Evolutionary conservation across 2,888 invertebrate genomes (phyloP), one percentile per base, ranked within the genome.

Genomic region (Apoda limacodes): DNA sequence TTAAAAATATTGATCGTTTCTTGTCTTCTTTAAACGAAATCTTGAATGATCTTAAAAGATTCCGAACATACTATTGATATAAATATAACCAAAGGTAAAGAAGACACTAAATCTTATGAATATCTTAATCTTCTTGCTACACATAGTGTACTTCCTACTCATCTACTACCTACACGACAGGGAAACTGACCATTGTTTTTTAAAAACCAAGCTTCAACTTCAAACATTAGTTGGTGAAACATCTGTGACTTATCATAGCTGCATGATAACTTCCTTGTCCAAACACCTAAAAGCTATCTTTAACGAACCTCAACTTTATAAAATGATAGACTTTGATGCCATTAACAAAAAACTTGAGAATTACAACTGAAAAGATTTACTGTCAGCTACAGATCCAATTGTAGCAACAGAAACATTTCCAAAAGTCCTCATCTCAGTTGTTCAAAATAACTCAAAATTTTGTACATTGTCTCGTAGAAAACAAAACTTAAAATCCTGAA

Each of bases 401-500:
- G n/a, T n/a, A n/a, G n/a, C n/a, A n/a, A n/a, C n/a, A n/a, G n/a
- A n/a, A n/a, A n/a, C n/a, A n/a, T n/a, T n/a, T n/a, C n/a, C n/a
- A n/a, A n/a, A n/a, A n/a, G n/a, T n/a, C n/a, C n/a, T n/a, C n/a
- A n/a, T n/a, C n/a, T n/a, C n/a, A n/a, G n/a, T n/a, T n/a, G n/a
- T n/a, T n/a, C n/a, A n/a, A n/a, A n/a, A n/a, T n/a, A n/a, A n/a
- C n/a, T n/a, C n/a, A n/a, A n/a, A n/a, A n/a, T n/a, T n/a, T n/a
- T n/a, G n/a, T n/a, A n/a, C n/a, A n/a, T n/a, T n/a, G n/a, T n/a
- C n/a, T 6, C 9, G 14, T 4, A 14, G 4, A 11, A 30, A 19
- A 13, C 19, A 19, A 11, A 19, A 6, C n/a, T 11, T 30, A 3
- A 30, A 30, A 30, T 26, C 37, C 9, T 34, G 32, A 13, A 24